phyloP scores from a whole-genome alignment of 1,140 invertebrate species.

The Eriocheir sinensis region DNA sequence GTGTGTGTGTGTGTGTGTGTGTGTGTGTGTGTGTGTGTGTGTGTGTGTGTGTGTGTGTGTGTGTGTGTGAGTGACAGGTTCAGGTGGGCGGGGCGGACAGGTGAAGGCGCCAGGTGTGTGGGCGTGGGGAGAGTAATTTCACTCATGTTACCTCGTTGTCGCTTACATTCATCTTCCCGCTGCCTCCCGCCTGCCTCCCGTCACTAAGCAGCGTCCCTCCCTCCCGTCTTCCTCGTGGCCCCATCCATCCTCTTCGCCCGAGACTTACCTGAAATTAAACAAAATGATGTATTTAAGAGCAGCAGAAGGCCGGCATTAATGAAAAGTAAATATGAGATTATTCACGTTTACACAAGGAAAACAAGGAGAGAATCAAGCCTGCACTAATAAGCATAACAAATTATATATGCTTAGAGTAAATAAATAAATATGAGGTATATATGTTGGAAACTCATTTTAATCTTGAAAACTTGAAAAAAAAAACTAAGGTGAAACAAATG shows the following conservation, averaged over 20 bases:
- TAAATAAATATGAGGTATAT: no score
- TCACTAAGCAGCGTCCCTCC: neutral
- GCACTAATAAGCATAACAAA: neutral
- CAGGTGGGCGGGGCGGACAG: neutral
- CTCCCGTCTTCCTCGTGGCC: neutral
- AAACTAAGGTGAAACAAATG: neutral
- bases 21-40: no score
- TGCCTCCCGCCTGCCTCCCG: conserved; percentile 27
- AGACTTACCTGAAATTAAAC: conserved; percentile 7
- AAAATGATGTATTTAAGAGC: neutral
- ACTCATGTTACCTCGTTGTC: conserved; percentile 30
- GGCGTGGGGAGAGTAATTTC: conserved; percentile 7
- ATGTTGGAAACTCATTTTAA: no score
- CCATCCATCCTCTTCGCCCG: neutral
- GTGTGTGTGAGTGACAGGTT: neutral
- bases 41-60: neutral
- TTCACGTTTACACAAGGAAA: no score
- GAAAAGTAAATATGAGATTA: no score
- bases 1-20: no score
- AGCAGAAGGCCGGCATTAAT: no score
- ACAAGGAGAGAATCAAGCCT: neutral
- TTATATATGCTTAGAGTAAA: no score
- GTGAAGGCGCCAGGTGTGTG: neutral
- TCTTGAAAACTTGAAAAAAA: no score
- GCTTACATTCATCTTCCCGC: conserved; percentile 14